Percentiles rank a stretch among this genome's conserved stretches.
Evolutionary conservation across 2,888 invertebrate species (phyloP).

Genomic region (Drosophila buzzatii): DNA sequence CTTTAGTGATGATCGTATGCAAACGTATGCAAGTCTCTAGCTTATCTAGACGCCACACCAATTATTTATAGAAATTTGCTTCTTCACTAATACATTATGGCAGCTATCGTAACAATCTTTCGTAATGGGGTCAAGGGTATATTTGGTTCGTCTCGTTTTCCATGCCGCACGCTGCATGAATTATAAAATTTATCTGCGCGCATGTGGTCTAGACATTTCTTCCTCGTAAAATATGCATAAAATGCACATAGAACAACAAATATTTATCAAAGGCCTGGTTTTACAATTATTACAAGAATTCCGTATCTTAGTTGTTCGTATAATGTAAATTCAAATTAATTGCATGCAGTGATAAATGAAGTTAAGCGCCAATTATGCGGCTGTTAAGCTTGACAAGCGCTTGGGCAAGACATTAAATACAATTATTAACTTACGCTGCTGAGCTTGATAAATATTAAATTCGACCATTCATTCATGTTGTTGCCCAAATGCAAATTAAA

Average conservation of each 20-base stretch:
- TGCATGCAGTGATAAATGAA: neutral
- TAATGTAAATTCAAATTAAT: constrained; percentile 4
- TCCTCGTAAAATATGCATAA: constrained; percentile 1
- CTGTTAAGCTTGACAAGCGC: neutral
- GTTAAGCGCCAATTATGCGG: constrained; percentile 3
- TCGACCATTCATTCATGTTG: neutral
- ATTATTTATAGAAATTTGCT: neutral
- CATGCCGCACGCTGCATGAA: neutral
- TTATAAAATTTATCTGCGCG: neutral
- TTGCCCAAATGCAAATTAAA: neutral
- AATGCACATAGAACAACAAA: neutral
- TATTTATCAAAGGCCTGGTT: neutral
- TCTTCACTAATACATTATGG: neutral
- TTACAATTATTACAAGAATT: neutral
- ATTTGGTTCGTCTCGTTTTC: neutral
- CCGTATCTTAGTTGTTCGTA: neutral
- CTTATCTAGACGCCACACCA: neutral
- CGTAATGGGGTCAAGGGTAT: neutral
- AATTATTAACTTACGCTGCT: neutral
- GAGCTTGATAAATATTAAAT: neutral
- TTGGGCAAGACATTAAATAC: neutral
- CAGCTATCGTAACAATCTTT: neutral
- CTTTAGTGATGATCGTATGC: no score
- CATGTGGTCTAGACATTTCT: constrained; percentile 6
- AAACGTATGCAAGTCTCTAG: no score